A percentile compares a stretch with the other conserved stretches of the same genome.
Evolutionary conservation across 2,888 invertebrate genomes (phyloP).

Genomic region (Tenthredo livida): DNA sequence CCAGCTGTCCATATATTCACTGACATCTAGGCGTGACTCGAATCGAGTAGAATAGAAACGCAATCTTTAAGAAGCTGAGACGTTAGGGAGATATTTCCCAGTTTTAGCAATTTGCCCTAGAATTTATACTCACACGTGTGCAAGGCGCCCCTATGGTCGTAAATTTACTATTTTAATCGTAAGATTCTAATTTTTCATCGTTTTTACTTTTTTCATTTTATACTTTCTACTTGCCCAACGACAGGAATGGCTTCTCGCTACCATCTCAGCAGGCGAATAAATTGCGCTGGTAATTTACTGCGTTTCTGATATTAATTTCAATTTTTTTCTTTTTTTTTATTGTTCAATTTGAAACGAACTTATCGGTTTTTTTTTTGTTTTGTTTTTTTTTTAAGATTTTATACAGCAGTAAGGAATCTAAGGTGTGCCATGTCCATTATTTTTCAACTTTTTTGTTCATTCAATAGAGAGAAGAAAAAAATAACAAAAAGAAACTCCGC

Average conservation of each 20-base stretch:
- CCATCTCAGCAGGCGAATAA: neutral
- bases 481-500: neutral
- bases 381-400: neutral
- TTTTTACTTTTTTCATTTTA: neutral
- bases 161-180: neutral
- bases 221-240: neutral
- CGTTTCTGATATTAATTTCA: neutral
- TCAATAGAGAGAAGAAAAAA: neutral
- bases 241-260: neutral
- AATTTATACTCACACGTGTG: constrained; percentile 13
- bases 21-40: constrained; percentile 22
- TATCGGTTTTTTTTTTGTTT: neutral
- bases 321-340: neutral
- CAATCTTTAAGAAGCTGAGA: neutral
- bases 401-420: neutral
- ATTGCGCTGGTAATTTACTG: neutral
- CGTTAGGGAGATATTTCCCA: neutral
- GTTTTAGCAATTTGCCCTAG: neutral
- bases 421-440: constrained; percentile 3
- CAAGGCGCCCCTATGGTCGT: neutral
- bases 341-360: neutral
- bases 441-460: neutral
- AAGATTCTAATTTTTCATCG: neutral
- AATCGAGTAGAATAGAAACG: neutral
- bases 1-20: neutral